Base-by-base conservation (phyloP, 2,113 vertebrate genomes). In the Takifugu flavidus region DNA sequence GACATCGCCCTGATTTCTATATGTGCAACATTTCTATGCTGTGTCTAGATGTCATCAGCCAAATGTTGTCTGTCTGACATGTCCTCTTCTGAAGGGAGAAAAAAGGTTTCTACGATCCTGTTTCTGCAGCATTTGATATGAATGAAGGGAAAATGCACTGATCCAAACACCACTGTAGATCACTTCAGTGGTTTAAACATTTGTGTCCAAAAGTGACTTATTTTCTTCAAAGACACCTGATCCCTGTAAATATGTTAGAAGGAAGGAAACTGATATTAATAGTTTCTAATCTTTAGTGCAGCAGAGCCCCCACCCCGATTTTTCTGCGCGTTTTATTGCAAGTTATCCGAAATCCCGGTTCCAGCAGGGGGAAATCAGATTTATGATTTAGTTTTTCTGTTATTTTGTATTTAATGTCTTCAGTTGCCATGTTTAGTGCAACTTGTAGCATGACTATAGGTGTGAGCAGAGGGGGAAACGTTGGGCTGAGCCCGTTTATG, bases 401-500 rank as follows among this genome's bases (percentile, higher is more conserved):
- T 49, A 56, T 42, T 77, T 82, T 77, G 53, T 59, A 62, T 59
- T 55, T 25, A 8, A 63, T 65, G 60, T 43, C 47, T 77, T 75
- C n/a, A 51, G 74, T 73, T 77, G 76, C 45, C 74, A 62, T 53
- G 69, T 52, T 63, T 65, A 59, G 49, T 53, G 65, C 70, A 80
- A 68, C 43, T 56, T 67, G 52, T 82, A 82, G 86, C 82, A 83
- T 88, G 82, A 82, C 57, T 80, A 61, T 75, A 63, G 73, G 75
- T 72, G 70, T 67, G 67, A 63, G 64, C 75, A 81, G 61, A 67
- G 20, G 57, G 56, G 59, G 49, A 49, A 59, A 58, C n/a, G 59
- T 60, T 55, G 49, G 45, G 64, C 20, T 49, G n/a, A 42, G 58
- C 50, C 8, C 5, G 39, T 61, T 59, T 59, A 26, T 20, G 20